Evolutionary conservation across 2,113 vertebrate species (phyloP), one percentile per base, ranked within the genome.

Genomic region (Grantiella picta): DNA sequence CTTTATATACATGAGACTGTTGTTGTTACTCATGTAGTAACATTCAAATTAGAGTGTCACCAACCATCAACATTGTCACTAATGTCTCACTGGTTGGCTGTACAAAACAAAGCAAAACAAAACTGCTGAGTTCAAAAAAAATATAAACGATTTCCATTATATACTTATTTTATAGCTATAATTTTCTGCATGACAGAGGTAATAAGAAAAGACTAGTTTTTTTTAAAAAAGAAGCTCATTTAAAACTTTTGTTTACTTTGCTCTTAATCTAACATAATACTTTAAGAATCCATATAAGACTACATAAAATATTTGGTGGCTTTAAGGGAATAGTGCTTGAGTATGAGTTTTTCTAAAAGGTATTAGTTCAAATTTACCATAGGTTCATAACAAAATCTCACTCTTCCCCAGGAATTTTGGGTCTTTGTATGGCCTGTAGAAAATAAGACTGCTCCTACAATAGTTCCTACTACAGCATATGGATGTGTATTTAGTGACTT

Each of bases 201-300:
- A 92, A 66, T 36, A 93, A 63, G 80, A 87, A 40, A 29, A 0
- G 13, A 54, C 17, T 38, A 7, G 9, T 1, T 19, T 40, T 81
- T 57, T 19, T 19, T 1, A 2, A 38, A 31, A 60, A 68, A 75
- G 56, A 77, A 75, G 3, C 56, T 71, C 1, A 79, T 52, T 86
- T 89, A 59, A 75, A 87, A 38, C 24, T 40, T 70, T 57, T 64
- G n/a, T 64, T 93, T 90, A 65, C 9, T 84, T 87, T 90, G 11
- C 6, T 85, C 14, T 53, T 93, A 91, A 92, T 93, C 94, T 90
- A 49, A 60, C 22, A 71, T 91, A 87, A 94, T 82, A 40, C 53
- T 64, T 22, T 40, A 69, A 69, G n/a, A 75, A 91, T 91, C 73
- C n/a, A 76, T 68, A 13, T 85, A 84, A 93, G 53, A 72, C 27